Conservation (phyloP, 2,888 invertebrate genomes). For the Thereva unica region DNA sequence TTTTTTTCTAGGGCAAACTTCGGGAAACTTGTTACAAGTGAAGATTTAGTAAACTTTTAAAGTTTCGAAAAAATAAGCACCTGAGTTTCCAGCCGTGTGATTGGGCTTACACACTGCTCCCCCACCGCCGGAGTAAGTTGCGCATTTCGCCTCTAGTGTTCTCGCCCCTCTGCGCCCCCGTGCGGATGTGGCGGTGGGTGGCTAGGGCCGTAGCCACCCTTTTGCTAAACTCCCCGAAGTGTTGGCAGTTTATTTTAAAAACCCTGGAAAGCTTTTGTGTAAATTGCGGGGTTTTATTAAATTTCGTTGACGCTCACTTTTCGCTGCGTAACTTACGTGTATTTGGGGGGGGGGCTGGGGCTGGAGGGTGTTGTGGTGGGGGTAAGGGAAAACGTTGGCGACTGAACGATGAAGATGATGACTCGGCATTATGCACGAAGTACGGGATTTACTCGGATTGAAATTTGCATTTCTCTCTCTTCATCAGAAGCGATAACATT, state of each 20-base stretch:
- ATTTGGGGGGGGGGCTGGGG: slow-evolving; percentile 5
- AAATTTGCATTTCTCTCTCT: slow-evolving; percentile 39
- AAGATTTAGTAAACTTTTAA: slow-evolving; percentile 40
- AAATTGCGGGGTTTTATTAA: slow-evolving; percentile 40
- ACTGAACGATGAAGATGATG: slow-evolving; percentile 5
- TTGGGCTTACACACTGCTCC: no score
- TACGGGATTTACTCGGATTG: slow-evolving; percentile 34
- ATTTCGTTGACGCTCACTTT: slow-evolving; percentile 40
- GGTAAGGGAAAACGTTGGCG: no score
- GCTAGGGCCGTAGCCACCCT: neutral
- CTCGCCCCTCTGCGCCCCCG: neutral
- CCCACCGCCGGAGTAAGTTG: slow-evolving; percentile 23
- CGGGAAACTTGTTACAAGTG: slow-evolving; percentile 32
- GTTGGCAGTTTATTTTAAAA: slow-evolving; percentile 22
- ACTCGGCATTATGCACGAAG: slow-evolving; percentile 26
- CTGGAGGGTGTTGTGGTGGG: neutral
- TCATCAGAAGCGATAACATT: slow-evolving; percentile 38
- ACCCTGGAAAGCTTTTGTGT: slow-evolving; percentile 36
- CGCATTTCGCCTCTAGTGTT: slow-evolving; percentile 15
- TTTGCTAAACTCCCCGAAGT: neutral
- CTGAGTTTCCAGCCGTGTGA: slow-evolving; percentile 35
- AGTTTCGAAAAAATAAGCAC: slow-evolving; percentile 38
- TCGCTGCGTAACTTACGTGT: slow-evolving; percentile 38
- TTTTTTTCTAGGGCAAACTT: slow-evolving; percentile 25
- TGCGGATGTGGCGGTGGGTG: slow-evolving; percentile 1